A percentile compares a stretch with the other conserved stretches of the same genome.
Evolutionary conservation across 2,113 vertebrate species (phyloP).

Genomic region (Onychostruthus taczanowskii): DNA sequence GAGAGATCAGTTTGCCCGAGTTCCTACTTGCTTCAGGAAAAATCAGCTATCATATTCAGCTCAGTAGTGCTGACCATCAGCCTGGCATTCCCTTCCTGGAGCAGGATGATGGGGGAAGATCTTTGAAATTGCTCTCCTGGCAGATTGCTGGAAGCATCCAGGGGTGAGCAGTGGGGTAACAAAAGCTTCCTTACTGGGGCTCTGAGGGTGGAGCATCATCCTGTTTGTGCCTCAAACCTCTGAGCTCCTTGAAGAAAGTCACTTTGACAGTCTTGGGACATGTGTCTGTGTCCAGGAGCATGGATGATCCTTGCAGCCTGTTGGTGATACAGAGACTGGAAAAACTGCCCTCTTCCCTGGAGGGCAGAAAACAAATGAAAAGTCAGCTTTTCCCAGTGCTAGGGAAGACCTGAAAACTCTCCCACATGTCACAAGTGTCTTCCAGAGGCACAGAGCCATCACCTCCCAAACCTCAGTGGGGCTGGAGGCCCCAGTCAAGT

Average conservation of each 20-base stretch:
- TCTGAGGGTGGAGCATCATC: background rate
- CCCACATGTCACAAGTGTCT: background rate
- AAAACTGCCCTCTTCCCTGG: background rate
- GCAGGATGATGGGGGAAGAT: background rate
- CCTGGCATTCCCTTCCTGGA: background rate
- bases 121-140: background rate
- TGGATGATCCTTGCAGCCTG: background rate
- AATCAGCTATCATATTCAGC: background rate
- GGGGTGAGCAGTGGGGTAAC: background rate
- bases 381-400: background rate
- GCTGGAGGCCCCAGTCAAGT: background rate
- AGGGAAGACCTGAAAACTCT: background rate
- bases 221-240: background rate
- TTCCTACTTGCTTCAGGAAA: background rate
- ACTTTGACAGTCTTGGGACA: background rate
- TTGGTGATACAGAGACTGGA: background rate
- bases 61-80: background rate
- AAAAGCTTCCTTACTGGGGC: background rate
- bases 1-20: background rate
- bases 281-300: background rate
- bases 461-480: background rate
- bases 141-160: background rate
- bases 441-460: background rate
- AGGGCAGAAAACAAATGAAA: background rate
- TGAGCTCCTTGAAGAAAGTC: background rate